Evolutionary conservation across 2,888 invertebrate species (phyloP).

Genomic region (Ypsolopha scabrella): DNA sequence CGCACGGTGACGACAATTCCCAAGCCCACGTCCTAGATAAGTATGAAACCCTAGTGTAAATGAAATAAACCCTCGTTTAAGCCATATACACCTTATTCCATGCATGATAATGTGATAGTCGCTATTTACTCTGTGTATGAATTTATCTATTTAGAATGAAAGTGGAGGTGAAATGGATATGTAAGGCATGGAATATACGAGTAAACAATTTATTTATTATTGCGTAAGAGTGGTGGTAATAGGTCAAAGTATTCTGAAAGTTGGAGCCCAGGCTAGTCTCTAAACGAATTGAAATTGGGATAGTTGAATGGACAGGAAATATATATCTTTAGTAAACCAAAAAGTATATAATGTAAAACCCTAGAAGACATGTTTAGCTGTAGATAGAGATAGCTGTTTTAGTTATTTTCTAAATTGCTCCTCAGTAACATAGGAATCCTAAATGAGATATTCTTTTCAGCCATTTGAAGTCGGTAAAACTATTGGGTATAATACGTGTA

Average conservation of each 20-base stretch:
- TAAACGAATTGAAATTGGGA: background rate
- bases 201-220: background rate
- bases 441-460: too few relatives aligned
- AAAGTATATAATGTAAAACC: background rate
- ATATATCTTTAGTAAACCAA: constrained; percentile 1
- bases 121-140: background rate
- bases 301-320: background rate
- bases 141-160: constrained; percentile 4
- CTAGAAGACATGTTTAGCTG: background rate
- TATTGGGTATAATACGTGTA: too few relatives aligned
- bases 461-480: too few relatives aligned
- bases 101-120: constrained; percentile 19
- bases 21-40: constrained; percentile 58
- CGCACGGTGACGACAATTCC: constrained; percentile 49
- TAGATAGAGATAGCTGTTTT: background rate
- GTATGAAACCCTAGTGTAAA: constrained; percentile 61
- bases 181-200: background rate
- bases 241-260: background rate
- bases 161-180: background rate
- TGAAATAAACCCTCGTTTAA: constrained; percentile 48
- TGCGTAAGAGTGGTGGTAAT: background rate
- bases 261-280: background rate
- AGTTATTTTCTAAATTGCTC: background rate
- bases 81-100: constrained; percentile 14
- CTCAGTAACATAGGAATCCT: too few relatives aligned